Evolutionary conservation across 2,113 vertebrate species (phyloP), one percentile per base, ranked within the genome.

Genomic region (Hyperoodon ampullatus): DNA sequence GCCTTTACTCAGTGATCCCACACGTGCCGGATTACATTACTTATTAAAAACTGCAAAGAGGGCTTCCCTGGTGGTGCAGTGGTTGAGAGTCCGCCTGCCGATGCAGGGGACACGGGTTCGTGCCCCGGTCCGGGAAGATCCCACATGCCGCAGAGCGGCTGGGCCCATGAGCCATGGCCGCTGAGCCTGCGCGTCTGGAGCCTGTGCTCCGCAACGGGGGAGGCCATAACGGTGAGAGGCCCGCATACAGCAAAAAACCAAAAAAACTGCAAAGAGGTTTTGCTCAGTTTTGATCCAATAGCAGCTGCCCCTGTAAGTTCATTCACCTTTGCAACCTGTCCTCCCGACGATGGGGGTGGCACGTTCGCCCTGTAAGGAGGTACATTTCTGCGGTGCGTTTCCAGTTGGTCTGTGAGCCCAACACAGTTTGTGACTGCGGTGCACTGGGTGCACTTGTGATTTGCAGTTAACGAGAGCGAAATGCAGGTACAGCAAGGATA

Each of bases 341-440:
- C 13, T 15, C 19, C 18, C 21, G 30, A 33, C 1, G 26, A 10
- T 0, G 1, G 11, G 19, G 14, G n/a, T 0, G 0, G 39, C 2
- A 53, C 0, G 3, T 15, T 8, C 1, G 11, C 2, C 7, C 44
- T 26, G 8, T 5, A 30, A 5, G 84, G 12, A 39, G 28, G 42
- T 21, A 12, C 6, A 10, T 33, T 30, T 6, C 0, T 23, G 7
- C 4, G 10, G n/a, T 18, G 16, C 0, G 1, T 1, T 1, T 14
- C 13, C 0, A 24, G 9, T 39, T 35, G 30, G 18, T 3, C 44
- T 50, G 18, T 3, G 35, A 47, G 47, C 2, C 33, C 53, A 53
- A 53, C 53, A 53, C 53, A 24, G 30, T 6, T 39, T 53, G 12
- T 28, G 33, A n/a, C 6, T 12, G 18, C 6, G 9, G 33, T 5